phyloP scores from a whole-genome alignment of 2,888 invertebrate genomes.

The Merodon equestris region DNA sequence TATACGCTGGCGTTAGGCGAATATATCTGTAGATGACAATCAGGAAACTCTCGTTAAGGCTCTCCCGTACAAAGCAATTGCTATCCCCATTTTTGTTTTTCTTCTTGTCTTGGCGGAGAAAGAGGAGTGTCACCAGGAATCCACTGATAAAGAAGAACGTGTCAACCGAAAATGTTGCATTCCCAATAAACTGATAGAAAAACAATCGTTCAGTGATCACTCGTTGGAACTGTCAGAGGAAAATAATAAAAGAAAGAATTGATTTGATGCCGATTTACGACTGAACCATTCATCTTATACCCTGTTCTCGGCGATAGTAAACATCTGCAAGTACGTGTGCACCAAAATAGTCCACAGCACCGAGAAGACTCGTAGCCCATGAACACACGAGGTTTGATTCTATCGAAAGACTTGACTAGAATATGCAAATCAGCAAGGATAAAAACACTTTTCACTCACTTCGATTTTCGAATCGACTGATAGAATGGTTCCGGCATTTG shows the following conservation, averaged over 20 bases:
- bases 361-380: conserved; percentile 88
- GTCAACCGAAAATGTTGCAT: conserved; percentile 92
- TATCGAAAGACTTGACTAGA: conserved; percentile 73
- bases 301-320: conserved; percentile 85
- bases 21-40: conserved; percentile 83
- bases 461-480: conserved; percentile 82
- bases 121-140: conserved; percentile 86
- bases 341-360: conserved; percentile 91
- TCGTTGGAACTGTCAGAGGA: conserved; percentile 83
- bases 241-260: conserved; percentile 31
- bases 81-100: conserved; percentile 75
- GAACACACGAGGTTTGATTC: conserved; percentile 86
- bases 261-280: background rate
- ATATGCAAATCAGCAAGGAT: background rate
- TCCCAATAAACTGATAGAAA: conserved; percentile 90
- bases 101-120: conserved; percentile 81
- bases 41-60: conserved; percentile 71
- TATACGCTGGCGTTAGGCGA: conserved; percentile 89
- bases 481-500: conserved; percentile 87
- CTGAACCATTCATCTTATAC: conserved; percentile 69
- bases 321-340: conserved; percentile 90
- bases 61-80: conserved; percentile 71
- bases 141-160: conserved; percentile 94
- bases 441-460: conserved; percentile 70
- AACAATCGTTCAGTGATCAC: conserved; percentile 87